Base-by-base conservation (phyloP, 2,797 vertebrate genomes). In the Lithobates pipiens region DNA sequence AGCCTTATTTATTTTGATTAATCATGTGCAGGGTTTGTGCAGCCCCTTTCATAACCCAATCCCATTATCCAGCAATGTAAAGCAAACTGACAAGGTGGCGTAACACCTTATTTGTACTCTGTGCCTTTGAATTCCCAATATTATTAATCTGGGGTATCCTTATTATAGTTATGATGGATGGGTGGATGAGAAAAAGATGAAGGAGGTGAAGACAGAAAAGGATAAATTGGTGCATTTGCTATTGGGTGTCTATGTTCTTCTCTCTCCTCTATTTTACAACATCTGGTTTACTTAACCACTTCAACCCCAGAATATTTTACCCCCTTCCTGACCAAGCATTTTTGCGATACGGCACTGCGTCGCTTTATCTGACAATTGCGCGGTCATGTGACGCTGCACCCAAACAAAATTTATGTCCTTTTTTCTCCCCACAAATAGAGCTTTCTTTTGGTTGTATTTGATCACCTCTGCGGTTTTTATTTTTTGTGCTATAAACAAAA, bases 1-100 rank as follows among this genome's bases (percentile, higher is more conserved):
- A 69, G 32, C 29, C 29, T 70, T 83, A 42, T 71, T 83, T 74
- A 83, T 69, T 69, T 34, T 83, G 81, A 83, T 76, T 76, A 83
- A 77, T 77, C 72, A 83, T 42, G 39, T 77, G 42, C 70, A 4
- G n/a, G 73, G 27, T 5, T 15, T 21, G 7, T 9, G 25, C 39
- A 32, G 16, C 39, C 42, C 42, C 67, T 36, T 83, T 10, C 42
- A 10, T 83, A 63, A 69, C 81, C 81, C 54, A 15, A 13, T 25
- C 57, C 63, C 76, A 68, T 29, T 44, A 44, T 25, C 7, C 18
- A 29, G 34, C 21, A 21, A 34, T 32, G 23, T 77, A 25, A 46
- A 77, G 18, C 10, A 77, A 77, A 18, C 29, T 34, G 61, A 34
- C 75, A 63, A 29, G 50, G 32, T 63, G 44, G 75, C 10, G 13